Evolutionary conservation across 2,888 invertebrate genomes (phyloP).

Genomic region (Lamproptera curius): DNA sequence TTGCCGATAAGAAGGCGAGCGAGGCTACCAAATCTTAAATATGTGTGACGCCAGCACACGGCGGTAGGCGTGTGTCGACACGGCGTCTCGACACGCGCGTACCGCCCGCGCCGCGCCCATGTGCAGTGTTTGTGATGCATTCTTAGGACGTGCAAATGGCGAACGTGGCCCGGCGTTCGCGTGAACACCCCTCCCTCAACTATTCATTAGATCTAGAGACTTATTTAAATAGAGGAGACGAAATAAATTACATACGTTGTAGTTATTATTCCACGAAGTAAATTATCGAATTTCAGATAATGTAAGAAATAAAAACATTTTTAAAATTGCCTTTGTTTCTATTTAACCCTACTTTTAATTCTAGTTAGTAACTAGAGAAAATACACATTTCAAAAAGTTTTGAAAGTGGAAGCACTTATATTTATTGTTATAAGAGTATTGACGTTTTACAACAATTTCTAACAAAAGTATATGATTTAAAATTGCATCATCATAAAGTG

Average conservation of each 20-base stretch:
- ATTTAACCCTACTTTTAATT: constrained; percentile 24
- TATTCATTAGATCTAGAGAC: constrained; percentile 69
- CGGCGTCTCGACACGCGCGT: constrained; percentile 68
- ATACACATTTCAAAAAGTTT: not conserved
- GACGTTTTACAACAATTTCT: not conserved
- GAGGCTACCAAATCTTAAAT: constrained; percentile 50
- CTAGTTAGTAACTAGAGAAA: not conserved
- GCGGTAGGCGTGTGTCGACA: constrained; percentile 74
- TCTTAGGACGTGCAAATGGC: constrained; percentile 41
- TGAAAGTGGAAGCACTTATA: not conserved
- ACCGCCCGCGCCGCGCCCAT: constrained; percentile 45
- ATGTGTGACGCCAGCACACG: constrained; percentile 41
- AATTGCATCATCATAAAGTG: not conserved
- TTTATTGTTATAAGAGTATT: not conserved
- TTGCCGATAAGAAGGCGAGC: constrained; percentile 40
- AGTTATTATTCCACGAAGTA: constrained; percentile 69
- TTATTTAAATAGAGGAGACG: constrained; percentile 69
- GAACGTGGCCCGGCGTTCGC: constrained; percentile 35
- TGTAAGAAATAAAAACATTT: constrained; percentile 70
- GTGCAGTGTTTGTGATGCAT: constrained; percentile 37
- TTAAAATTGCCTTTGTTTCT: constrained; percentile 40
- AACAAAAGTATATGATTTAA: not conserved
- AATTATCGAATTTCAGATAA: constrained; percentile 76
- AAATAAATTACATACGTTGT: constrained; percentile 64
- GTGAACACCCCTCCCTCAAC: constrained; percentile 43